A percentile compares a stretch with the other conserved stretches of the same genome.
Evolutionary conservation across 2,797 vertebrate genomes (phyloP).

Genomic region (Hylomyscus alleni): DNA sequence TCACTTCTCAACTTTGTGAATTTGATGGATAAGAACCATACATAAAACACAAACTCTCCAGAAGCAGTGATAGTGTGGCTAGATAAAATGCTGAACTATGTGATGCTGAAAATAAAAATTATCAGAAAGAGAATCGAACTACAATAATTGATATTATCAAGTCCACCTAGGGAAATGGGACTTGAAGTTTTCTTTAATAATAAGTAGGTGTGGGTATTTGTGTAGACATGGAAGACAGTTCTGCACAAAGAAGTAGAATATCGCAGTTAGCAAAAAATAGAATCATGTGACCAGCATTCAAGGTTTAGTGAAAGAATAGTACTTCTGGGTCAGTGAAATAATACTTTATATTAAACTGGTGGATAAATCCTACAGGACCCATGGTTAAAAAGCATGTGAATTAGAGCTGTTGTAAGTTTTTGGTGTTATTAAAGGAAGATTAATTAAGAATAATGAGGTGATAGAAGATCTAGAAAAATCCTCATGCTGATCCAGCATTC

Average conservation of each 20-base stretch:
- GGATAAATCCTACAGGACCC: background rate
- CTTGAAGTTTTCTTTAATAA: background rate
- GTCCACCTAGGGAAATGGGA: background rate
- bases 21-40: background rate
- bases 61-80: background rate
- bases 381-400: background rate
- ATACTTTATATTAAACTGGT: background rate
- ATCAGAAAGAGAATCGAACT: background rate
- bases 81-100: background rate
- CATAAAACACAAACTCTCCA: background rate
- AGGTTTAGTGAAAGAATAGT: background rate
- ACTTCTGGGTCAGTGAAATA: background rate
- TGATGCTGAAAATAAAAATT: background rate
- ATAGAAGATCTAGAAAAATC: background rate
- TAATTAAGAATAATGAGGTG: background rate
- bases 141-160: background rate
- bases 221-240: background rate
- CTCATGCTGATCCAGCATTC: background rate
- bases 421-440: background rate
- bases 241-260: background rate
- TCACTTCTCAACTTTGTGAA: background rate
- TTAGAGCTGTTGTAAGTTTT: background rate
- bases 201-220: background rate
- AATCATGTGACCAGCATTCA: background rate
- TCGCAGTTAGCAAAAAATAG: background rate